Base-by-base conservation (phyloP, 2,113 vertebrate species). In the Lonchura striata region DNA sequence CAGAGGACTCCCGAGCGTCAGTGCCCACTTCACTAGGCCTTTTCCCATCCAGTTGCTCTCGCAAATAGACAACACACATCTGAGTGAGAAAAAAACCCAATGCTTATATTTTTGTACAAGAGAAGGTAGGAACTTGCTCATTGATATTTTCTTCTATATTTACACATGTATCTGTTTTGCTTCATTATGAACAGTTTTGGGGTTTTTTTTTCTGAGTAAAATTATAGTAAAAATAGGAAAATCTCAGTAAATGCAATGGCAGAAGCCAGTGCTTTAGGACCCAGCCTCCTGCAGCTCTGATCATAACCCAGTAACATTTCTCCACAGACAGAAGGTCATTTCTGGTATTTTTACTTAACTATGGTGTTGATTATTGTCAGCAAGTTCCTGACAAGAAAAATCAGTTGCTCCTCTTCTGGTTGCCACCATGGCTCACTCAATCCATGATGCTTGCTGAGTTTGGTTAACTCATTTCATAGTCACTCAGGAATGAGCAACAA, bases 401-500 rank as follows among this genome's bases (percentile, higher is more conserved):
- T 87, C 13, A 49, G 18, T 53, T 59, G 7, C 8, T 69, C 6
- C 18, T 88, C 60, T 79, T 94, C 35, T 83, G 60, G 15, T 82
- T 6, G 4, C 22, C 65, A 57, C 69, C 50, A 44, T 44, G 31
- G 35, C 66, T 66, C 13, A 14, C 30, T 78, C 72, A 63, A 2
- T 76, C 54, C 42, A 12, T 77, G 18, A 1, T 65, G 57, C 82
- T 41, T 82, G 54, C 47, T 76, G 85, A 96, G 56, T 59, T 57
- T 71, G 44, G 76, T 35, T 50, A 88, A 77, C 64, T 92, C 69
- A 19, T 77, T 94, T 90, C 78, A 66, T 47, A 94, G 63, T 71
- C 88, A 87, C 72, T 88, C 79, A 84, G 70, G 84, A 77, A 86
- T 65, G 72, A 92, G 70, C 27, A 80, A 54, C 33, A 79, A 69